Evolutionary conservation across 1,140 invertebrate species (phyloP).

Genomic region (Ptiloglossa arizonensis): DNA sequence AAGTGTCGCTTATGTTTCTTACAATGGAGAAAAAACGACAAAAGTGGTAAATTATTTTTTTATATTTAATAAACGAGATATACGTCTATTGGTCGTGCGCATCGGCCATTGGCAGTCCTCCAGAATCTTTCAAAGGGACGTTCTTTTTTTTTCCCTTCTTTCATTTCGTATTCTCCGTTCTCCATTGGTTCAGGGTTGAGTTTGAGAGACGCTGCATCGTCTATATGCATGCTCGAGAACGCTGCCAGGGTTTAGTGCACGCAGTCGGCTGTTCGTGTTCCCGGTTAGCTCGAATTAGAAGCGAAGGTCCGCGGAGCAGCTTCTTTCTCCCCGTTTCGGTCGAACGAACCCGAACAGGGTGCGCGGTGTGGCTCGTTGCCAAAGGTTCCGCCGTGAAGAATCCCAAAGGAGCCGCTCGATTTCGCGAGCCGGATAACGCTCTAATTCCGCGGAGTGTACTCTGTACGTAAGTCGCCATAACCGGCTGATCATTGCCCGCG

Average conservation of each 20-base stretch:
- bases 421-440: neutral
- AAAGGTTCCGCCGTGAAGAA: neutral
- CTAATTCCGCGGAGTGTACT: neutral
- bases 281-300: constrained; percentile 2
- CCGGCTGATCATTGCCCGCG: neutral
- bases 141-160: too few species aligned
- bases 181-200: neutral
- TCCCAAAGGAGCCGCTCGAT: constrained; percentile 2
- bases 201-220: constrained; percentile 19
- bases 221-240: constrained; percentile 9
- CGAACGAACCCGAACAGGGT: constrained; percentile 3
- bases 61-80: too few species aligned
- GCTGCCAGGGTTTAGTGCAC: constrained; percentile 10
- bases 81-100: too few species aligned
- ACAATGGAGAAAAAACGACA: too few species aligned
- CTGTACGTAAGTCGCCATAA: neutral
- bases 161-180: neutral
- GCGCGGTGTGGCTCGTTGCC: neutral
- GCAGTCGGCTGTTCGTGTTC: neutral
- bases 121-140: too few species aligned
- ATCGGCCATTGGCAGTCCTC: too few species aligned
- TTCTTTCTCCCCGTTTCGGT: too few species aligned
- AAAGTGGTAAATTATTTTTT: too few species aligned
- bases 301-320: neutral
- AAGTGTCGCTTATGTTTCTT: too few species aligned